These are phyloP conservation scores for Iguana delicatissima DNA, from an alignment of 2,797 vertebrate genomes.

Conservation along the genomic window DNA sequence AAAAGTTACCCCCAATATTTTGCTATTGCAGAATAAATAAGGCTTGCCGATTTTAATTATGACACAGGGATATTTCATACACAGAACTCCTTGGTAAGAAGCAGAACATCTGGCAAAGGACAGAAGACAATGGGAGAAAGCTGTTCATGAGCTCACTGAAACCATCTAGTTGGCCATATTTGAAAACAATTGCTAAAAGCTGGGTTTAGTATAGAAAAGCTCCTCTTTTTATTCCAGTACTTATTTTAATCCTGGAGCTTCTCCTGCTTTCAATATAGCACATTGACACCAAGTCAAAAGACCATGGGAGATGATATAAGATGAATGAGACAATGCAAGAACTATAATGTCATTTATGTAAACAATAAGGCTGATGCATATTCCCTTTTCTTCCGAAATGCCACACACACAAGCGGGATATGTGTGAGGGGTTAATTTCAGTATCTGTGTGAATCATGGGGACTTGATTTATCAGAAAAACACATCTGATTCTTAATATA, in stretches of 20 bases:
- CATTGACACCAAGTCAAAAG: not conserved
- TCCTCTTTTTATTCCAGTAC: not conserved
- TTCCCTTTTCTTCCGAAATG: not conserved
- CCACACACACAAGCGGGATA: not conserved
- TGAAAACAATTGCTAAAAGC: not conserved
- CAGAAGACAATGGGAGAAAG: not conserved
- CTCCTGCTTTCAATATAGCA: not conserved
- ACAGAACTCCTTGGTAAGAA: not conserved
- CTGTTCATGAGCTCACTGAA: not conserved
- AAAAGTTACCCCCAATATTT: not conserved
- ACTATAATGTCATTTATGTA: not conserved
- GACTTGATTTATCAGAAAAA: not conserved
- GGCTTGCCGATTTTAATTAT: not conserved
- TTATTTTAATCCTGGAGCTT: not conserved
- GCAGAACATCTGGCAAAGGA: not conserved
- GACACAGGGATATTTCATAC: not conserved
- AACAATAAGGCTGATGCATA: not conserved
- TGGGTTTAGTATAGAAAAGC: not conserved
- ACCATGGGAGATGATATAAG: not conserved
- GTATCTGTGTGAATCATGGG: not conserved
- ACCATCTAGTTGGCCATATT: not conserved
- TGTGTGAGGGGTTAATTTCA: not conserved
- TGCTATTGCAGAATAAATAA: not conserved
- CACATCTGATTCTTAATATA: not conserved
- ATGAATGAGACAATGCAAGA: not conserved